phyloP scores from a whole-genome alignment of 2,888 invertebrate genomes.

The Pasiphila rectangulata region DNA sequence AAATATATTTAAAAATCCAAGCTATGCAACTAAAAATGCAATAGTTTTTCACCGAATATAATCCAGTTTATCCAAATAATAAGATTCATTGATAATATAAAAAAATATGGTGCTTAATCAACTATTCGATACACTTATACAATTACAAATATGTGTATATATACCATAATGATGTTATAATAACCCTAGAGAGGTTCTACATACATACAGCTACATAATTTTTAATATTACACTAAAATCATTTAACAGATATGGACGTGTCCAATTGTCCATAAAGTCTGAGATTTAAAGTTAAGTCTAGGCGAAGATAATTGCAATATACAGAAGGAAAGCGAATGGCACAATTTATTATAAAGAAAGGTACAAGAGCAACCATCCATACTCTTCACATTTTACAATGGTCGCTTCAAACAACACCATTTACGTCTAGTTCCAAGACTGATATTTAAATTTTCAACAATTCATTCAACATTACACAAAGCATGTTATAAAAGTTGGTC shows the following conservation, averaged over 20 bases:
- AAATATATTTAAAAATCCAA: too few relatives aligned
- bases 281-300: slow-evolving; percentile 38
- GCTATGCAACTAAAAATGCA: slow-evolving; percentile 1
- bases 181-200: slow-evolving; percentile 41
- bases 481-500: slow-evolving; percentile 63
- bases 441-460: slow-evolving; percentile 22
- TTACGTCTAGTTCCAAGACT: slow-evolving; percentile 12
- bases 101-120: background rate
- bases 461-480: slow-evolving; percentile 33
- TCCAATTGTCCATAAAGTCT: slow-evolving; percentile 61
- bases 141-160: slow-evolving; percentile 6
- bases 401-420: slow-evolving; percentile 7
- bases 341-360: slow-evolving; percentile 49
- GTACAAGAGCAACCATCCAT: slow-evolving; percentile 19
- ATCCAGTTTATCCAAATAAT: background rate
- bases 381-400: slow-evolving; percentile 11
- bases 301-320: slow-evolving; percentile 57
- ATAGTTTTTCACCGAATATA: background rate
- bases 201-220: slow-evolving; percentile 46
- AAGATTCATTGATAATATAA: background rate
- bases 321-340: slow-evolving; percentile 75
- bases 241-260: slow-evolving; percentile 58
- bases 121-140: background rate
- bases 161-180: slow-evolving; percentile 12
- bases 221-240: slow-evolving; percentile 48